Evolutionary conservation across 2,888 invertebrate genomes (phyloP).

Genomic region (Drosophila austrosaltans): DNA sequence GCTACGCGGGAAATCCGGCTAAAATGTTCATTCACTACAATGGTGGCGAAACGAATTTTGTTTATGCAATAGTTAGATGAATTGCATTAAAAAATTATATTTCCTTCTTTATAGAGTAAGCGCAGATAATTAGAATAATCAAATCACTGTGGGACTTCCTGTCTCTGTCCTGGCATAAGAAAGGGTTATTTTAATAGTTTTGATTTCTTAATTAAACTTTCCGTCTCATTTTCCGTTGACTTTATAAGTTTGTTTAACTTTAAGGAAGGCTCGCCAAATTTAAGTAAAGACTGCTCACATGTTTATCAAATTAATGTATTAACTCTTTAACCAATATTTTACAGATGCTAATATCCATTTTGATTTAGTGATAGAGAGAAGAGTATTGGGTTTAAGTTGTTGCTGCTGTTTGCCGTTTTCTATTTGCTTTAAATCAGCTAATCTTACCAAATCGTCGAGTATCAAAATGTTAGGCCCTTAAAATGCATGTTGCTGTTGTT

Average conservation of each 20-base stretch:
- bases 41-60: not conserved
- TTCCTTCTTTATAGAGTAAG: too few relatives aligned
- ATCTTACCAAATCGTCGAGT: slow-evolving; percentile 58
- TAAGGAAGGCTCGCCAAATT: too few relatives aligned
- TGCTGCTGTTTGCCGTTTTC: slow-evolving; percentile 43
- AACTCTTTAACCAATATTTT: not conserved
- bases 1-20: not conserved
- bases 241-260: too few relatives aligned
- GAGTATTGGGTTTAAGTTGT: slow-evolving; percentile 39
- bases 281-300: too few relatives aligned
- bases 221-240: too few relatives aligned
- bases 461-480: slow-evolving; percentile 78
- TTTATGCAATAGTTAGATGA: not conserved
- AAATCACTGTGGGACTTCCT: too few relatives aligned
- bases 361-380: slow-evolving; percentile 2
- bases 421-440: slow-evolving; percentile 53
- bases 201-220: too few relatives aligned
- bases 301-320: not conserved
- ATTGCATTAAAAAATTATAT: not conserved
- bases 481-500: slow-evolving; percentile 63
- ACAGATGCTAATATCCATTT: not conserved
- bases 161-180: too few relatives aligned
- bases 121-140: too few relatives aligned
- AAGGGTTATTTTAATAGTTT: too few relatives aligned
- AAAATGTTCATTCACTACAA: slow-evolving; percentile 1